Conservation (phyloP, 2,797 vertebrate genomes). For the Pitangus sulphuratus region DNA sequence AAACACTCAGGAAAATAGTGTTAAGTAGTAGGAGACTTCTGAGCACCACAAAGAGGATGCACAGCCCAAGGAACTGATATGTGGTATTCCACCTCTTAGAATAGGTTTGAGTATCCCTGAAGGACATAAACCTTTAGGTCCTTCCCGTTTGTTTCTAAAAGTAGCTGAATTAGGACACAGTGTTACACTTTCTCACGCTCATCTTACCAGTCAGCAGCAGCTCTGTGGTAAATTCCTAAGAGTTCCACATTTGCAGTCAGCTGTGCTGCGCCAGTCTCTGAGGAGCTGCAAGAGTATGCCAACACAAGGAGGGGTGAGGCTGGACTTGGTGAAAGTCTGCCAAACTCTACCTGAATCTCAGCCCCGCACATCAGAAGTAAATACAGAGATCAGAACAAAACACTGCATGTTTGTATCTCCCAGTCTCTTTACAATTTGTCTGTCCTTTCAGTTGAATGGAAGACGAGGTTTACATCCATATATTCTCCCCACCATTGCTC, state of each 20-base stretch:
- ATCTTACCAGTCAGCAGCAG: neutral
- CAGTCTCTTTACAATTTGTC: neutral
- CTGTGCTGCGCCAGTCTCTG: fast-evolving
- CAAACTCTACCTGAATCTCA: neutral
- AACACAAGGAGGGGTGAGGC: neutral
- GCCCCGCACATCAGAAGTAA: neutral
- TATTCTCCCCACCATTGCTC: neutral
- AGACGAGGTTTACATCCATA: neutral
- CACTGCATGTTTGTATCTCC: fast-evolving
- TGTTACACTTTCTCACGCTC: neutral
- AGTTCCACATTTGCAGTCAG: fast-evolving
- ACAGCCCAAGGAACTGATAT: neutral
- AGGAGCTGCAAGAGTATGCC: neutral
- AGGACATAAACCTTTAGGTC: neutral
- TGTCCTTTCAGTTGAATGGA: neutral
- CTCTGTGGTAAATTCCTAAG: neutral
- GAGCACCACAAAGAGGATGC: neutral
- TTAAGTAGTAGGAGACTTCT: neutral
- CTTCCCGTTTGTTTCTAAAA: neutral
- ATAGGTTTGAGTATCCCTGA: neutral
- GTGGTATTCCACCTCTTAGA: neutral
- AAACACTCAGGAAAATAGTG: neutral
- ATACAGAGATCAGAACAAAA: neutral
- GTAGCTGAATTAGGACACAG: neutral
- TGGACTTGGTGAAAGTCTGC: neutral